Percentiles rank a stretch among this genome's conserved stretches.
These are phyloP conservation scores for Cryptus armator DNA, from an alignment of 2,888 invertebrate species.

Conservation along the genomic window DNA sequence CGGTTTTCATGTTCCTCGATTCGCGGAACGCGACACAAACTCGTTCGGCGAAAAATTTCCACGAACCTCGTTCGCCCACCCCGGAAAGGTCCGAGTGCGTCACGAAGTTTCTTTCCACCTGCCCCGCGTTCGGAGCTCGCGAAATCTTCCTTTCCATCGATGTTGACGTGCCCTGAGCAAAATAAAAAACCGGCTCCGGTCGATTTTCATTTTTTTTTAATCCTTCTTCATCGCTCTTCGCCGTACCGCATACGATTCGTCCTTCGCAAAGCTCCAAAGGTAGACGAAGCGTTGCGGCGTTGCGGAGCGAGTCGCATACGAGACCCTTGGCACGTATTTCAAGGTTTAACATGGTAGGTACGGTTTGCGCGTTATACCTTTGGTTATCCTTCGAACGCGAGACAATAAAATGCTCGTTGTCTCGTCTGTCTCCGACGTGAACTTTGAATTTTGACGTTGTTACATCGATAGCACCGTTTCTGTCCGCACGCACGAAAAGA, in stretches of 20 bases:
- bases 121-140: background rate
- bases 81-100: background rate
- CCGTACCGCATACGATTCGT: background rate
- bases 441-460: background rate
- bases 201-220: conserved; percentile 7
- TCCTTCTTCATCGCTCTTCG: too few species aligned
- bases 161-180: background rate
- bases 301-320: background rate
- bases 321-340: background rate
- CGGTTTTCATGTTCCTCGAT: background rate
- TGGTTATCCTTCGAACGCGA: background rate
- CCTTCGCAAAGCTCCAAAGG: conserved; percentile 1
- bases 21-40: background rate
- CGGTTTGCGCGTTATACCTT: background rate
- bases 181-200: conserved; percentile 24
- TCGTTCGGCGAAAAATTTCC: conserved; percentile 34
- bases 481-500: background rate
- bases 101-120: background rate
- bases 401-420: background rate
- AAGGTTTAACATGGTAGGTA: background rate
- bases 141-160: background rate
- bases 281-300: background rate
- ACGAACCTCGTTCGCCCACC: conserved; percentile 13
- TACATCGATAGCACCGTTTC: background rate
- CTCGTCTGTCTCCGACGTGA: background rate